phyloP scores from a whole-genome alignment of 2,113 vertebrate species.

The Columba livia region DNA sequence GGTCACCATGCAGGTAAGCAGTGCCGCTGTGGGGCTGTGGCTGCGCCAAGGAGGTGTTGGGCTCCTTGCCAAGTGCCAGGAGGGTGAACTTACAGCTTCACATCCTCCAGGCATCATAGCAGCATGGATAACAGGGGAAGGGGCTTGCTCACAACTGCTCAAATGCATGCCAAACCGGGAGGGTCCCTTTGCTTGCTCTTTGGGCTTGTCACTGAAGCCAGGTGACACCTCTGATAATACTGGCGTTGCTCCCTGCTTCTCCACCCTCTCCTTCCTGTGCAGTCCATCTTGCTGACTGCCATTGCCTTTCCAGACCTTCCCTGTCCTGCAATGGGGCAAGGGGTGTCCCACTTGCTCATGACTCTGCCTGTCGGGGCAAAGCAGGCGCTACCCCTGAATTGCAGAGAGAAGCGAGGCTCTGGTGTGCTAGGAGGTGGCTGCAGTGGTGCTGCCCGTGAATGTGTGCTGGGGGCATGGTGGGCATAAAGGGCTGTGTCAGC shows the following conservation, averaged over 20 bases:
- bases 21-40: background rate
- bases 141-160: background rate
- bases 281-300: background rate
- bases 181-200: background rate
- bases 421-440: background rate
- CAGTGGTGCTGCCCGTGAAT: background rate
- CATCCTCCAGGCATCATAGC: rapidly evolving
- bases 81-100: background rate
- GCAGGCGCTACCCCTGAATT: background rate
- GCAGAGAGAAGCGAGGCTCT: background rate
- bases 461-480: background rate
- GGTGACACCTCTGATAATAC: too few relatives aligned
- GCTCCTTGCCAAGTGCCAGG: rapidly evolving
- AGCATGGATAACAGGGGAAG: background rate
- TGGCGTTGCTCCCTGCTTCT: background rate
- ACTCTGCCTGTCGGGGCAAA: background rate
- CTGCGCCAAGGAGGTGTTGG: rapidly evolving
- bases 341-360: background rate
- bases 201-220: background rate
- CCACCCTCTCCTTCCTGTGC: background rate
- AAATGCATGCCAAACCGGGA: background rate
- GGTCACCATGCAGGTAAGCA: conserved; percentile 89
- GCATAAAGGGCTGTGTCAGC: background rate
- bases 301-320: background rate
- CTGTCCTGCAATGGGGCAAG: background rate